Base-by-base conservation (phyloP, 2,797 vertebrate species). In the Gymnodraco acuticeps region DNA sequence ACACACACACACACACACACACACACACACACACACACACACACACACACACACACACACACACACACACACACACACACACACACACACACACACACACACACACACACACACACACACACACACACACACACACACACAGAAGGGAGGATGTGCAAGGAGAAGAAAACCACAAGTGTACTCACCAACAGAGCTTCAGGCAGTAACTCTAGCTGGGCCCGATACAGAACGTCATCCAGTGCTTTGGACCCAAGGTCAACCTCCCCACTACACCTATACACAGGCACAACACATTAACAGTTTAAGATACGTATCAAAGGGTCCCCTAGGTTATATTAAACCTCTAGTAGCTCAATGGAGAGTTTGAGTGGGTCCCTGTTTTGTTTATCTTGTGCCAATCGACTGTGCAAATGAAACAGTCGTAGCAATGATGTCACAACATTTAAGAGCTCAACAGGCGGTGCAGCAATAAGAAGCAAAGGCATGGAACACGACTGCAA, bases 111-210 rank as follows among this genome's bases (percentile, higher is more conserved):
- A 86, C 48, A 42, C 46, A 10, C 33, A 52, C 48, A 15, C n/a
- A 46, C 42, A 16, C 42, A 67, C 42, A 67, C 52, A 72, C 60
- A 48, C 59, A 67, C 15, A 81, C n/a, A 67, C 5, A 59, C 46
- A 52, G 10, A 9, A 27, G 27, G 27, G 12, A 10, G 67, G 27
- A 59, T n/a, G 52, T 51, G 56, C 54, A 33, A 20, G 10, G 13
- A 42, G 43, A 6, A 70, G 7, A 27, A 64, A 50, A 52, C 71
- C 10, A 27, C 19, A 23, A 68, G 38, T 73, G 74, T 12, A 96
- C 97, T 64, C 94, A 99, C 98, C 97, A 99, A 92, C n/a, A 99
- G 90, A 78, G 98, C 97, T 89, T 99, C 98, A 70, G 98, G 98
- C 89, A 97, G 98, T 59, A 99, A 92, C 66, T 99, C 98, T 65